phyloP scores from a whole-genome alignment of 2,888 invertebrate species.

The Chrysodeixis includens region DNA sequence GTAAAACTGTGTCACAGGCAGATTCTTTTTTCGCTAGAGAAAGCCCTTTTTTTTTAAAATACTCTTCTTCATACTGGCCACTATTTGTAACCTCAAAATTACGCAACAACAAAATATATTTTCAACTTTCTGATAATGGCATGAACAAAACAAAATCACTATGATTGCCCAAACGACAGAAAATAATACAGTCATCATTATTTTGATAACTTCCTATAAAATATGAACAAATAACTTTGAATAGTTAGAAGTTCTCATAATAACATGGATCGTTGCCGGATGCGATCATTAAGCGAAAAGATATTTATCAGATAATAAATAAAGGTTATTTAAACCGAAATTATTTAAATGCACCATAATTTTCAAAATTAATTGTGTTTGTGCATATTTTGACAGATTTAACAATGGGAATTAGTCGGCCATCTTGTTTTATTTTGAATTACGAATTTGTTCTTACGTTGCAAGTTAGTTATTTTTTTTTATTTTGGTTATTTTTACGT shows the following conservation, averaged over 20 bases:
- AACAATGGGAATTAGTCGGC: slow-evolving; percentile 13
- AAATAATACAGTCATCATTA: slow-evolving; percentile 28
- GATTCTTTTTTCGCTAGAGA: too few species aligned
- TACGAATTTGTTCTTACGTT: neutral
- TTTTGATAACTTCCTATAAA: slow-evolving; percentile 33
- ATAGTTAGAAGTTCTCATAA: slow-evolving; percentile 46
- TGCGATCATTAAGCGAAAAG: slow-evolving; percentile 49
- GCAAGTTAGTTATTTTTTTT: neutral
- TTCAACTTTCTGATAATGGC: neutral
- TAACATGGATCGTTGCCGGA: slow-evolving; percentile 25
- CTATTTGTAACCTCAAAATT: too few species aligned
- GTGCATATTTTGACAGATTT: slow-evolving; percentile 23
- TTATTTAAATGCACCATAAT: slow-evolving; percentile 33
- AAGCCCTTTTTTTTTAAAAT: too few species aligned
- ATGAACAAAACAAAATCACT: slow-evolving; percentile 39
- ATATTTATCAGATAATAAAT: slow-evolving; percentile 37
- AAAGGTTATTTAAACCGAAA: slow-evolving; percentile 38
- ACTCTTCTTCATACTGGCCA: too few species aligned
- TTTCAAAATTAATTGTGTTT: slow-evolving; percentile 21
- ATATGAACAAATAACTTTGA: slow-evolving; percentile 24
- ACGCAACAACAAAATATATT: too few species aligned
- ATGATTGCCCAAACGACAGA: slow-evolving; percentile 30
- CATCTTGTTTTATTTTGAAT: neutral
- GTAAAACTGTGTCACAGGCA: too few species aligned
- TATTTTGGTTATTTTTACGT: too few species aligned